Base-by-base conservation (phyloP, 2,113 vertebrate species). In the Otis tarda region DNA sequence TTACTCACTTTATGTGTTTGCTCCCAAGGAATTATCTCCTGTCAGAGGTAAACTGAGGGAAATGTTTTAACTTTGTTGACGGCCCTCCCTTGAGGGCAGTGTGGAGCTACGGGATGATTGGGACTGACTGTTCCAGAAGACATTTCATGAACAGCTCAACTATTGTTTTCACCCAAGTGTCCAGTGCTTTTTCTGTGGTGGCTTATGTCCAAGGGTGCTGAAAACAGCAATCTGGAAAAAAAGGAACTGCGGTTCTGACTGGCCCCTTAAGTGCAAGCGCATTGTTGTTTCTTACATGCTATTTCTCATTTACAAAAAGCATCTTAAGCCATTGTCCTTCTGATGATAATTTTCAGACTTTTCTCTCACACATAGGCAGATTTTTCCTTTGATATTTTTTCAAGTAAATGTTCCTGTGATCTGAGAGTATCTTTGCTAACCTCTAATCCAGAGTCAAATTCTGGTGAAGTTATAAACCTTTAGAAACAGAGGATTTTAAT, bases 61-160 rank as follows among this genome's bases (percentile, higher is more conserved):
- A 69, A 9, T 9, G 0, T 3, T 0, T 0, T 23, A 37, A 45
- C 12, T 84, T 61, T 76, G 57, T 41, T 47, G 92, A 8, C 3
- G 12, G 77, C 16, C 41, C 31, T 96, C 94, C 92, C 89, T 89
- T 94, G 96, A 97, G 95, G 94, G 94, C 94, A 95, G 81, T 92
- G 89, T 94, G 93, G 96, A 83, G 91, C 96, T 95, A 81, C 5
- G 11, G 70, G 69, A 74, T 73, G 67, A 16, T 13, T 30, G 47
- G 73, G 67, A 73, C 43, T 50, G 71, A 11, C 68, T 53, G 28
- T 45, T 68, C 35, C 43, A 50, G 77, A 77, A 81, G 83, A 15
- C 37, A 12, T 75, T 87, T 64, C 53, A 37, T 6, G 18, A 96
- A 91, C 61, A 92, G 89, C 74, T 77, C 81, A 47, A n/a, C 87